Evolutionary conservation across 2,888 invertebrate species (phyloP), one percentile per base, ranked within the genome.

Genomic region (Archips xylosteana): DNA sequence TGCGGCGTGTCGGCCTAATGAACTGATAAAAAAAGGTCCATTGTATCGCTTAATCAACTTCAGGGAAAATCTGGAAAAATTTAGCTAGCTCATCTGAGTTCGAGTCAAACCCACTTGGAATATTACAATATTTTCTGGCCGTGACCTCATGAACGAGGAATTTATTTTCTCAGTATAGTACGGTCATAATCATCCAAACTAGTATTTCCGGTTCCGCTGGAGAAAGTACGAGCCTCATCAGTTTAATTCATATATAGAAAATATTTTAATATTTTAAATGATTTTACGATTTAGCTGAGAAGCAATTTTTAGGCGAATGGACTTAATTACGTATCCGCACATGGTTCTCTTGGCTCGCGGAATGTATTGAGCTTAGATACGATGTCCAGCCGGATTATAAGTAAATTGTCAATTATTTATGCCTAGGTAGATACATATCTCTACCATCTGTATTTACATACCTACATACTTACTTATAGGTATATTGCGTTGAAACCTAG

Each of bases 121-220:
- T 57, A 32, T 57, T 12, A 57, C 10, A 32, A 12, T 23, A 39
- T 12, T 15, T 54, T 13, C 13, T 15, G n/a, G 54, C 47, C 54
- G n/a, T 68, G 61, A 72, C 72, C 57, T 23, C 23, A 72, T 63
- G 45, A 63, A 13, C 12, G 34, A 63, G 54, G 57, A 57, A 62
- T 61, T 61, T 54, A 63, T 45, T 72, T 74, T 65, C 65, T 45
- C 60, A 39, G 49, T 70, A 70, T 47, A 32, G 65, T 70, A 51
- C 65, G 34, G 36, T 47, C 45, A 74, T 13, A 49, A 63, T 32
- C 8, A 66, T 34, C 10, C 68, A 39, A 65, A 74, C 74, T 6
- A 49, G 74, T 70, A 60, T 74, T 60, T 74, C 74, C 65, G 74
- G 74, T 70, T 74, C 36, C 51, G 45, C 42, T 15, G 57, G 72